These are phyloP conservation scores for Antheraea assamensis DNA, from an alignment of 2,888 invertebrate species.

Conservation along the genomic window DNA sequence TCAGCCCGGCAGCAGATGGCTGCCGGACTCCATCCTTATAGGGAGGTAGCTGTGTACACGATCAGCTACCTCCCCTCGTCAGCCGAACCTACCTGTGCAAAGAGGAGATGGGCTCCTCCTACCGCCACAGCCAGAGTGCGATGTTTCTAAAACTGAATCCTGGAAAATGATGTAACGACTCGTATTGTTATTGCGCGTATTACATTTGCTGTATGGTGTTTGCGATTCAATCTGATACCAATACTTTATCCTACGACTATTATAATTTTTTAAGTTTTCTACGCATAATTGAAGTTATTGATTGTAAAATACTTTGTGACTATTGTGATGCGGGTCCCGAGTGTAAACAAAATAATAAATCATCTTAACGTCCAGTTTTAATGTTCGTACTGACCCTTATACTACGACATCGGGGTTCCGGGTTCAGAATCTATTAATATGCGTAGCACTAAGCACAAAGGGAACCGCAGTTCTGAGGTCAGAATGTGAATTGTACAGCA, in stretches of 20 bases:
- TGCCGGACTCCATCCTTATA: too few relatives aligned
- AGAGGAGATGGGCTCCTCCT: too few relatives aligned
- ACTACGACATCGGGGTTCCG: constrained; percentile 11
- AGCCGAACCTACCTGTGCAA: too few relatives aligned
- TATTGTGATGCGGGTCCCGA: constrained; percentile 19
- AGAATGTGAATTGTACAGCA: background rate
- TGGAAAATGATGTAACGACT: too few relatives aligned
- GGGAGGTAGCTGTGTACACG: too few relatives aligned
- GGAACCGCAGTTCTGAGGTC: background rate
- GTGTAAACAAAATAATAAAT: constrained; percentile 18
- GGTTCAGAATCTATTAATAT: background rate
- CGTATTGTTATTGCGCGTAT: too few relatives aligned
- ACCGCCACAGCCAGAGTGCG: too few relatives aligned
- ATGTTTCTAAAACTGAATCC: too few relatives aligned
- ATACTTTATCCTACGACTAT: background rate
- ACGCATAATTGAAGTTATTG: background rate
- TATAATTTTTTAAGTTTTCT: too few relatives aligned
- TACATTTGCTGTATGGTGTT: too few relatives aligned
- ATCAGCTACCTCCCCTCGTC: too few relatives aligned
- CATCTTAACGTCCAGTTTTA: constrained; percentile 12
- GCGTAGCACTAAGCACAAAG: background rate
- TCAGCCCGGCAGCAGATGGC: too few relatives aligned
- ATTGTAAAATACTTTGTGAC: constrained; percentile 14
- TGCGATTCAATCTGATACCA: background rate
- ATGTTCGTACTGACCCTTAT: constrained; percentile 11